Evolutionary conservation across 2,797 vertebrate genomes (phyloP).

Genomic region (Todus mexicanus): DNA sequence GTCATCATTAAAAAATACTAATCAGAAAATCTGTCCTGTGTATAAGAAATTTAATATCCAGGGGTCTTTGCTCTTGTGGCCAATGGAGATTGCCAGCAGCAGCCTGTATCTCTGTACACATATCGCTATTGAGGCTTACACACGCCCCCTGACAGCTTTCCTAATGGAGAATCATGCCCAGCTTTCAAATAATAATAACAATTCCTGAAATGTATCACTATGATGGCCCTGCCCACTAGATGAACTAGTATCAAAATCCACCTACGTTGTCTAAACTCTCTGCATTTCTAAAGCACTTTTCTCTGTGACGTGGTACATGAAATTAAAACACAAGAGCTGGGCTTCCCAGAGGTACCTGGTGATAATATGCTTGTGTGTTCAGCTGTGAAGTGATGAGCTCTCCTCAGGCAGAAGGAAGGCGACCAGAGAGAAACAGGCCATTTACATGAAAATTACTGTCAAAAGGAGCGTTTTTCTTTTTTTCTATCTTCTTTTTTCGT

Average conservation of each 20-base stretch:
- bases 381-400: neutral
- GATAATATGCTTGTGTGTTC: neutral
- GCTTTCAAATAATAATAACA: neutral
- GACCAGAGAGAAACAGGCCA: neutral
- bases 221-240: neutral
- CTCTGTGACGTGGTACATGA: neutral
- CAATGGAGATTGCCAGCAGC: neutral
- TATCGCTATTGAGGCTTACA: neutral
- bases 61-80: neutral
- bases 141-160: neutral
- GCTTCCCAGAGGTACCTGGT: neutral
- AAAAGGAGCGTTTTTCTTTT: neutral
- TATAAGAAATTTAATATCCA: neutral
- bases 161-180: neutral
- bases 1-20: neutral
- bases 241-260: neutral
- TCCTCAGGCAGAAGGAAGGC: neutral
- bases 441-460: conserved; percentile 10
- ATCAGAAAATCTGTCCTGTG: neutral
- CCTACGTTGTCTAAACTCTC: neutral
- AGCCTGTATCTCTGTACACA: neutral
- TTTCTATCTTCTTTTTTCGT: neutral
- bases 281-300: neutral
- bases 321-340: neutral
- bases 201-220: neutral